Conservation (phyloP, 2,888 invertebrate species). For the Nymphalis polychloros region DNA sequence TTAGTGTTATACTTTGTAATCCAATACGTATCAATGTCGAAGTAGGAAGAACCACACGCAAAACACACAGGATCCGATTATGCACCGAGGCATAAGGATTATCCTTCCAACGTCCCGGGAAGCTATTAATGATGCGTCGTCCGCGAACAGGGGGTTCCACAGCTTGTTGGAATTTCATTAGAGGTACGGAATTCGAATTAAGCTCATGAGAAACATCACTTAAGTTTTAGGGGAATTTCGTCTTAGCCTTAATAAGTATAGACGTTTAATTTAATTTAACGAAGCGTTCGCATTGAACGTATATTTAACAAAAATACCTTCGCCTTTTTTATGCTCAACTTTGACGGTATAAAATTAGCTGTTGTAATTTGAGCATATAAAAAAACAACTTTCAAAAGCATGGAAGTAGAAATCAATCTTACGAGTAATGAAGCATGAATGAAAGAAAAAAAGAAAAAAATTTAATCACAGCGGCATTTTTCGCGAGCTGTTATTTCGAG, state of each 20-base stretch:
- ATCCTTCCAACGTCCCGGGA: constrained; percentile 20
- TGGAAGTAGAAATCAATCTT: too few species aligned
- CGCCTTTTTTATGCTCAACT: too few species aligned
- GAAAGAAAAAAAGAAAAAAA: too few species aligned
- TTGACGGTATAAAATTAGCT: too few species aligned
- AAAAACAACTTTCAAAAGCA: too few species aligned
- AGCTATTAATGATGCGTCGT: constrained; percentile 28
- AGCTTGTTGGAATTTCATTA: constrained; percentile 70
- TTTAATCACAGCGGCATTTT: too few species aligned
- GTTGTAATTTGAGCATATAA: too few species aligned
- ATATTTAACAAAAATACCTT: neutral
- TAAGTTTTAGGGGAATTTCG: constrained; percentile 48
- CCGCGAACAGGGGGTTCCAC: constrained; percentile 41
- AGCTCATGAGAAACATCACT: constrained; percentile 44
- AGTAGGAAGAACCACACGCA: neutral
- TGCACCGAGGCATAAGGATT: constrained; percentile 21
- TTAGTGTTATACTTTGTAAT: neutral
- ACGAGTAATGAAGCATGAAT: too few species aligned
- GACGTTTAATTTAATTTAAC: neutral
- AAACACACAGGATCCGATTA: constrained; percentile 19
- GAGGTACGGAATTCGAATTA: constrained; percentile 63
- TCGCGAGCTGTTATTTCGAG: too few species aligned
- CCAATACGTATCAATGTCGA: neutral
- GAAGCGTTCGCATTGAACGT: neutral
- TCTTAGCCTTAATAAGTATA: constrained; percentile 36